Base-by-base conservation (phyloP, 1,140 invertebrate species). In the Frieseomelitta varia region DNA sequence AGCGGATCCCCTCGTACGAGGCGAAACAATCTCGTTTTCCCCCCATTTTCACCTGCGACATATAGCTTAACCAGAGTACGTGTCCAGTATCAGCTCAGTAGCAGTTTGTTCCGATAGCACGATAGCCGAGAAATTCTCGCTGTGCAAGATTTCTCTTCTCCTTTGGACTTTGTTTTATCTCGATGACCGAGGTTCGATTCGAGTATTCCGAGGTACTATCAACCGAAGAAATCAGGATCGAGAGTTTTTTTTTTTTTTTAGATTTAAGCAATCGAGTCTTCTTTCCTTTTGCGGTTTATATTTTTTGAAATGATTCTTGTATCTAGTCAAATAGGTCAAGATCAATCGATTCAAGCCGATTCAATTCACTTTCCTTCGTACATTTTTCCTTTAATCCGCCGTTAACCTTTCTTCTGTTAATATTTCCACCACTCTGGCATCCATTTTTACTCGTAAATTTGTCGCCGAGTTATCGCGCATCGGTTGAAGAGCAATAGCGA, bases 11-110 rank as follows among this genome's bases (percentile, higher is more conserved):
- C 24, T 51, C 30, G 78, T 88, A 77, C 87, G 85, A 74, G 53
- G 53, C 81, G 67, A 86, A 85, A 88, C 88, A 90, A 88, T 85
- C 89, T 87, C 85, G 88, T 91, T 91, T 19, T 88, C 74, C 88
- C 84, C 65, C 79, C 89, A 86, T 91, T 91, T 86, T 91, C 79
- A 71, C 67, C 34, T 34, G 19, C 73, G 58, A 84, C 79, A 71
- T 47, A 71, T 47, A 74, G 81, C 65, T 78, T 73, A 80, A 75
- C 30, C 76, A 67, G 73, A 15, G 58, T 86, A 80, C 88, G 76
- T 88, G 84, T 88, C 53, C 67, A 82, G 39, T 39, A 39, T 77
- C 73, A 71, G 68, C 65, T 85, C 68, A 6, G 79, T 69, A 72
- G 53, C 84, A 85, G 82, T 88, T 85, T 85, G 78, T 85, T 19